These are phyloP conservation scores for Brachylomia viminalis DNA, from an alignment of 2,888 invertebrate genomes.

Conservation along the genomic window DNA sequence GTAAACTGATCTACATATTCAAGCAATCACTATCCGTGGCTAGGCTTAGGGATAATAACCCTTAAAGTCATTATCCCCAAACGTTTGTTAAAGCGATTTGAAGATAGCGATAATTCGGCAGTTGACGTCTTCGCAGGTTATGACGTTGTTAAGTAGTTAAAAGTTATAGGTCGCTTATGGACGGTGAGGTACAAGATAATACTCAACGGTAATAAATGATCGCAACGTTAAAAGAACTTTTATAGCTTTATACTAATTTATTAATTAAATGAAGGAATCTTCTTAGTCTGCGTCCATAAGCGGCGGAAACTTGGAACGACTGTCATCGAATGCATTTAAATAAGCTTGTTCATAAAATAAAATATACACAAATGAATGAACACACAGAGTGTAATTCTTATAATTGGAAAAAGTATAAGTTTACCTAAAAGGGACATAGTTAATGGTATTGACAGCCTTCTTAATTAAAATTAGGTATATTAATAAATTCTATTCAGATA, in stretches of 20 bases:
- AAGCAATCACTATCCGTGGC: background rate
- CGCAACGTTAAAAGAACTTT: background rate
- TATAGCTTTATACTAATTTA: too few relatives aligned
- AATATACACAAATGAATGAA: too few relatives aligned
- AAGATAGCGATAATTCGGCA: conserved; percentile 13
- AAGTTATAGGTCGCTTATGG: conserved; percentile 11
- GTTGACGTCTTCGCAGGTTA: background rate
- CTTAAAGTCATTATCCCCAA: background rate
- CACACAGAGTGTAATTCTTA: too few relatives aligned
- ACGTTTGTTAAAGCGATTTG: conserved; percentile 6
- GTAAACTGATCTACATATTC: conserved; percentile 3
- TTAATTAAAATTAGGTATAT: too few relatives aligned
- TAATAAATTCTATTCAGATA: too few relatives aligned
- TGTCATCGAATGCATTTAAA: background rate
- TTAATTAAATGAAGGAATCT: background rate
- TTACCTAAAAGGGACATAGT: too few relatives aligned
- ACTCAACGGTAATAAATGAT: background rate
- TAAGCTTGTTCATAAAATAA: too few relatives aligned
- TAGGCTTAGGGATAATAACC: background rate
- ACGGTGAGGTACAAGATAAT: conserved; percentile 1
- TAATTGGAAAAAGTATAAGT: too few relatives aligned
- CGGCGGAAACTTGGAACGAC: background rate
- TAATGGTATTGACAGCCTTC: too few relatives aligned
- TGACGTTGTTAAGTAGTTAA: conserved; percentile 20
- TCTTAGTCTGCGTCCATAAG: background rate